Evolutionary conservation across 2,113 vertebrate species (phyloP).

Genomic region (Nibea albiflora): DNA sequence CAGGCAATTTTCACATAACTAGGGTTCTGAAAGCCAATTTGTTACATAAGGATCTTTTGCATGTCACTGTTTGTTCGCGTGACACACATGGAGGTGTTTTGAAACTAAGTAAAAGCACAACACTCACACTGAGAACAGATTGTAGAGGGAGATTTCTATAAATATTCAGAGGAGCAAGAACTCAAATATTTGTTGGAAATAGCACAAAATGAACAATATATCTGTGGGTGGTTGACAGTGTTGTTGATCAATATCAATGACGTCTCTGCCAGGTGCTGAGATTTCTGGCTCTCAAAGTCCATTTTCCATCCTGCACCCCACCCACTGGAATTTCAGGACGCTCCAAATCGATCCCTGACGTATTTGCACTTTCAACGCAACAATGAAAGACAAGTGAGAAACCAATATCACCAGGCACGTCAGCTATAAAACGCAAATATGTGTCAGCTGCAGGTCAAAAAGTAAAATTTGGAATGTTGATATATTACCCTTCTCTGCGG

Average conservation of each 20-base stretch:
- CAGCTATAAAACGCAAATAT: conserved; percentile 5
- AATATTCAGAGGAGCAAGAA: conserved; percentile 40
- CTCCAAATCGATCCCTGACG: conserved; percentile 59
- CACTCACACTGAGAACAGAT: conserved; percentile 19
- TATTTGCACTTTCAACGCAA: conserved; percentile 49
- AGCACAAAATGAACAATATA: conserved; percentile 19
- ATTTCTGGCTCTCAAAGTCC: conserved; percentile 32
- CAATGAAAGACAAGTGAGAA: conserved; percentile 37
- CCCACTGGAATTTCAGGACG: conserved; percentile 51
- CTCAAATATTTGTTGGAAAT: conserved; percentile 17
- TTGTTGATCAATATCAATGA: conserved; percentile 50
- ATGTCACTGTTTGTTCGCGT: conserved; percentile 23
- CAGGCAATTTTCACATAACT: conserved; percentile 6
- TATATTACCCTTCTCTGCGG: not conserved
- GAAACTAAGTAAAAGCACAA: conserved; percentile 15
- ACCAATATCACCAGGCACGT: conserved; percentile 6
- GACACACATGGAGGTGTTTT: conserved; percentile 33
- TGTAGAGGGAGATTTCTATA: conserved; percentile 17
- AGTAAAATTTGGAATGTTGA: not conserved
- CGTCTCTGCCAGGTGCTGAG: conserved; percentile 37
- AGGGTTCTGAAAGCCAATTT: not conserved
- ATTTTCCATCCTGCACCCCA: conserved; percentile 46
- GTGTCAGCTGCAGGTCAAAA: conserved; percentile 28
- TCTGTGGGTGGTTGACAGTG: conserved; percentile 21
- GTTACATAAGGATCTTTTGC: conserved; percentile 30